Conservation (phyloP, 64 coral and sea anemone genomes). For the Montipora foliosa region DNA sequence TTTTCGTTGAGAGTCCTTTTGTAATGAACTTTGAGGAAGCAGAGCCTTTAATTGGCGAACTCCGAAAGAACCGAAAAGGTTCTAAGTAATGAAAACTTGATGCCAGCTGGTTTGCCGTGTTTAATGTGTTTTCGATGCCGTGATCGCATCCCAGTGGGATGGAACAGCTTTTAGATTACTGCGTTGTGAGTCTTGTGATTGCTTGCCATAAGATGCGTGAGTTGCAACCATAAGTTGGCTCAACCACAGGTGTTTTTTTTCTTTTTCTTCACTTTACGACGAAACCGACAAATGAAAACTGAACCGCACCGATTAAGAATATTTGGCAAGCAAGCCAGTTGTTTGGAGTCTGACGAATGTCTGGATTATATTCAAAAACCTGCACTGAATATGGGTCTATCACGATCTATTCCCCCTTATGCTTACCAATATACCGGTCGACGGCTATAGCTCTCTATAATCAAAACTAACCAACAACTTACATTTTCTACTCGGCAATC, state of each 20-base stretch:
- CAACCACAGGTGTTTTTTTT: slow-evolving; percentile 1
- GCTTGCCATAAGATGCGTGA: neutral
- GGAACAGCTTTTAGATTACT: too few relatives aligned
- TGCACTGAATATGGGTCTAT: neutral
- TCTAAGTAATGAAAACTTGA: neutral
- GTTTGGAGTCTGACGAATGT: neutral
- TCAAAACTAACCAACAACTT: neutral
- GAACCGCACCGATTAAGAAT: neutral
- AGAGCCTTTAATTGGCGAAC: too few relatives aligned
- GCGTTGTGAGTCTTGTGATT: neutral
- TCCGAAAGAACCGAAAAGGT: too few relatives aligned
- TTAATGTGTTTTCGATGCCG: neutral
- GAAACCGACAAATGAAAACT: neutral
- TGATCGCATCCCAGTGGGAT: neutral
- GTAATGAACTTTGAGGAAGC: too few relatives aligned
- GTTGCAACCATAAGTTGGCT: neutral
- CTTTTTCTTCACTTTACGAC: neutral
- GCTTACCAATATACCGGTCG: neutral
- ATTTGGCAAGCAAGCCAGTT: neutral
- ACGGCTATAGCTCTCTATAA: neutral
- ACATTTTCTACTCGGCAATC: neutral
- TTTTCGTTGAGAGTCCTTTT: too few relatives aligned
- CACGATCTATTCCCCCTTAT: too few relatives aligned
- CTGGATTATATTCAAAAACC: neutral
- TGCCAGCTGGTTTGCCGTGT: neutral